phyloP scores from a whole-genome alignment of 2,113 vertebrate genomes.

The Myotis davidii region DNA sequence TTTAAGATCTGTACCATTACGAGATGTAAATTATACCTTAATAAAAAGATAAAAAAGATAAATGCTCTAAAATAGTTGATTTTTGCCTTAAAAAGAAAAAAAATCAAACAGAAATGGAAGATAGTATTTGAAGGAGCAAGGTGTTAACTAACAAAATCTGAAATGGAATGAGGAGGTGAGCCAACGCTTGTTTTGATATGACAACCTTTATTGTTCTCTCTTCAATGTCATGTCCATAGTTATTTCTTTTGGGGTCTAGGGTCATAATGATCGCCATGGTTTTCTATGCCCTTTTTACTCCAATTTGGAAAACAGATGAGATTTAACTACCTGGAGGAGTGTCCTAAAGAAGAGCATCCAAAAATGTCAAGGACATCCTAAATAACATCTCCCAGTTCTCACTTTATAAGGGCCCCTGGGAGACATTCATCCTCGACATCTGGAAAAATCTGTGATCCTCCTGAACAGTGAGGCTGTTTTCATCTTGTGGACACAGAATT shows the following conservation, averaged over 20 bases:
- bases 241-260: not conserved
- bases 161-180: not conserved
- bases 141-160: not conserved
- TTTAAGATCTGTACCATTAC: not conserved
- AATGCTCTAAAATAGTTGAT: not conserved
- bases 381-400: not conserved
- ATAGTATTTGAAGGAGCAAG: not conserved
- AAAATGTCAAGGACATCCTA: constrained; percentile 52
- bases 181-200: not conserved
- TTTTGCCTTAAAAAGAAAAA: not conserved
- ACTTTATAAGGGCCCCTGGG: not conserved
- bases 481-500: not conserved
- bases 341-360: not conserved
- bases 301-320: constrained; percentile 48
- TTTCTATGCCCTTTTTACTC: not conserved
- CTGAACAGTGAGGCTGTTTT: not conserved
- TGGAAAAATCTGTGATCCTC: constrained; percentile 37
- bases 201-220: not conserved
- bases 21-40: not conserved
- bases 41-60: constrained; percentile 15
- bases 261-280: not conserved
- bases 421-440: not conserved
- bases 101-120: not conserved
- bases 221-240: not conserved
- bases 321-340: not conserved